Evolutionary conservation across 2,888 invertebrate species (phyloP).

Genomic region (Sinohyriopsis cumingii): DNA sequence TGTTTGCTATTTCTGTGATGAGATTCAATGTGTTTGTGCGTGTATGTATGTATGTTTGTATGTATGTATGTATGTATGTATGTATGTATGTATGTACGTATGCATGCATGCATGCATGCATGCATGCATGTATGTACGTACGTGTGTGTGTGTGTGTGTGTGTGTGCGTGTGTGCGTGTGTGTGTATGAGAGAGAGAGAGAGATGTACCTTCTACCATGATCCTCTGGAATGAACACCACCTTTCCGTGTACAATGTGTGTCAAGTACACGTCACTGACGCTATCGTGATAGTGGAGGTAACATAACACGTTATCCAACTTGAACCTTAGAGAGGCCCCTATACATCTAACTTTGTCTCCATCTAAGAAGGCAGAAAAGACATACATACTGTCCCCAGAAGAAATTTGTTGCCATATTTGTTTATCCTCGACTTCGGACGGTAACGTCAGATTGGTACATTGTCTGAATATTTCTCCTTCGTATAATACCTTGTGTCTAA

Average conservation of each 20-base stretch:
- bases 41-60: too few species aligned
- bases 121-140: too few species aligned
- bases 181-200: neutral
- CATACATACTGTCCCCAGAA: slow-evolving; percentile 2
- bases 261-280: neutral
- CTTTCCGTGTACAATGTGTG: neutral
- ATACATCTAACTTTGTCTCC: slow-evolving; percentile 15
- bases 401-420: slow-evolving; percentile 15
- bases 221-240: slow-evolving; percentile 19
- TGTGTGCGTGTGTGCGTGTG: too few species aligned
- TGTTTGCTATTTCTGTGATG: too few species aligned
- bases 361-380: slow-evolving; percentile 27
- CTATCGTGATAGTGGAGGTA: slow-evolving; percentile 2
- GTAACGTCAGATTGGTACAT: slow-evolving; percentile 10
- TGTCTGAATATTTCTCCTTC: too few species aligned
- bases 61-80: too few species aligned
- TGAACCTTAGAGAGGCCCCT: slow-evolving; percentile 1
- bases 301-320: neutral
- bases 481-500: too few species aligned
- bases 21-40: too few species aligned
- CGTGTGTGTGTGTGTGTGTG: too few species aligned
- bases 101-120: too few species aligned
- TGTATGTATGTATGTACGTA: too few species aligned
- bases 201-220: slow-evolving; percentile 21
- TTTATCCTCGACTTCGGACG: slow-evolving; percentile 8